phyloP scores from a whole-genome alignment of 2,888 invertebrate species.

The Scotopteryx bipunctaria region DNA sequence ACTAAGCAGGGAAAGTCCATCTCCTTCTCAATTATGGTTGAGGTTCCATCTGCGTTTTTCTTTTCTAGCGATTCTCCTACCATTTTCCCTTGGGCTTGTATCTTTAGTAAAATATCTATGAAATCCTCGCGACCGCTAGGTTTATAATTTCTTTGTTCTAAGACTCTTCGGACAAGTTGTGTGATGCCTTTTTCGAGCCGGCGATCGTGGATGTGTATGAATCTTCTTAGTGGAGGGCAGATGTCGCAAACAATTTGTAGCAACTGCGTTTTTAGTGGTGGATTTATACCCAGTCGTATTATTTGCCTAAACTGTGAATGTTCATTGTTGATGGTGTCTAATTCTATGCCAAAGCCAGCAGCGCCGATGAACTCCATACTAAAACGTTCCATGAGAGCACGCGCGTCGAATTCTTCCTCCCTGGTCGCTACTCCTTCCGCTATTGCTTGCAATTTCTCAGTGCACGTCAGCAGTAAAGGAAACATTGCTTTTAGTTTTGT shows the following conservation, averaged over 20 bases:
- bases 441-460: slow-evolving; percentile 52
- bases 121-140: slow-evolving; percentile 58
- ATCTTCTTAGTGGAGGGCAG: neutral
- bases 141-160: slow-evolving; percentile 52
- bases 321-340: slow-evolving; percentile 57
- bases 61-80: slow-evolving; percentile 54
- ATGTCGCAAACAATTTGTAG: too few relatives aligned
- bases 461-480: slow-evolving; percentile 59
- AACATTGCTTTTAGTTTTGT: slow-evolving; percentile 67
- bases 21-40: slow-evolving; percentile 44
- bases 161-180: slow-evolving; percentile 51
- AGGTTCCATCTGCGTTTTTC: slow-evolving; percentile 48
- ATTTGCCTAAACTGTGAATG: slow-evolving; percentile 57
- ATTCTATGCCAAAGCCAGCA: slow-evolving; percentile 63
- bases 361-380: slow-evolving; percentile 66
- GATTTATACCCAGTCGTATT: slow-evolving; percentile 51
- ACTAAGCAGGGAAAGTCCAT: slow-evolving; percentile 52
- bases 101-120: slow-evolving; percentile 56
- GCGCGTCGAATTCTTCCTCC: slow-evolving; percentile 48
- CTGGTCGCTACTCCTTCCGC: slow-evolving; percentile 43
- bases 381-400: slow-evolving; percentile 65
- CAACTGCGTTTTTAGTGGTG: too few relatives aligned
- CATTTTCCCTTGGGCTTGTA: slow-evolving; percentile 51
- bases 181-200: slow-evolving; percentile 25
- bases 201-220: neutral